Conservation (phyloP, 2,888 invertebrate species). For the Polymixis lichenea region DNA sequence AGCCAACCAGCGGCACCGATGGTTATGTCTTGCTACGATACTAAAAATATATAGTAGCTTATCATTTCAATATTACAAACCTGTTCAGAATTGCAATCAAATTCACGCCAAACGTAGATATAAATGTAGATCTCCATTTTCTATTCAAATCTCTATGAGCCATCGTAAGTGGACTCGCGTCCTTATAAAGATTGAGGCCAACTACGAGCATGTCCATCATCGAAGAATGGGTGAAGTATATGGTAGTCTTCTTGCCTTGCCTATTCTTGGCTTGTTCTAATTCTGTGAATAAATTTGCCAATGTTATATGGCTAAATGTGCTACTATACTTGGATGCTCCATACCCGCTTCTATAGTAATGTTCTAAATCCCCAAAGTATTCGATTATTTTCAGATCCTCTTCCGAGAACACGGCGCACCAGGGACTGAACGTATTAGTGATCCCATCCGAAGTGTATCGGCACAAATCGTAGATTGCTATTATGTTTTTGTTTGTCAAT, state of each 20-base stretch:
- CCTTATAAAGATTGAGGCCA: slow-evolving; percentile 92
- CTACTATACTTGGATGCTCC: slow-evolving; percentile 85
- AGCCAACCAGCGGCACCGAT: too few relatives aligned
- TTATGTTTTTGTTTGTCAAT: slow-evolving; percentile 82
- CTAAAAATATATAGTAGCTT: background rate
- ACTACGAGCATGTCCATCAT: slow-evolving; percentile 91
- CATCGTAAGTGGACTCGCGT: slow-evolving; percentile 89
- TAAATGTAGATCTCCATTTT: slow-evolving; percentile 92
- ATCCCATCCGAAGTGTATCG: slow-evolving; percentile 93
- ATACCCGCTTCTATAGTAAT: slow-evolving; percentile 91
- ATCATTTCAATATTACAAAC: slow-evolving; percentile 78
- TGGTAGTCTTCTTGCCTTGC: slow-evolving; percentile 86
- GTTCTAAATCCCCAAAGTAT: slow-evolving; percentile 93
- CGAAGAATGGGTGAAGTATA: slow-evolving; percentile 92
- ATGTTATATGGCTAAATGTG: slow-evolving; percentile 92
- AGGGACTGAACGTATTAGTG: slow-evolving; percentile 89
- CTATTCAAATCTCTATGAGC: slow-evolving; percentile 90
- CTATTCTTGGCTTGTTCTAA: slow-evolving; percentile 81
- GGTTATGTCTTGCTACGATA: background rate
- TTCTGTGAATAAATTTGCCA: slow-evolving; percentile 91
- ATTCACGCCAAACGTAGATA: slow-evolving; percentile 93
- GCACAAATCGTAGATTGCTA: slow-evolving; percentile 94
- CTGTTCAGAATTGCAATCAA: slow-evolving; percentile 93
- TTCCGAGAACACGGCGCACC: slow-evolving; percentile 94
- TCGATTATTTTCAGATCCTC: slow-evolving; percentile 93